Base-by-base conservation (phyloP, 2,113 vertebrate genomes). In the Podilymbus podiceps region DNA sequence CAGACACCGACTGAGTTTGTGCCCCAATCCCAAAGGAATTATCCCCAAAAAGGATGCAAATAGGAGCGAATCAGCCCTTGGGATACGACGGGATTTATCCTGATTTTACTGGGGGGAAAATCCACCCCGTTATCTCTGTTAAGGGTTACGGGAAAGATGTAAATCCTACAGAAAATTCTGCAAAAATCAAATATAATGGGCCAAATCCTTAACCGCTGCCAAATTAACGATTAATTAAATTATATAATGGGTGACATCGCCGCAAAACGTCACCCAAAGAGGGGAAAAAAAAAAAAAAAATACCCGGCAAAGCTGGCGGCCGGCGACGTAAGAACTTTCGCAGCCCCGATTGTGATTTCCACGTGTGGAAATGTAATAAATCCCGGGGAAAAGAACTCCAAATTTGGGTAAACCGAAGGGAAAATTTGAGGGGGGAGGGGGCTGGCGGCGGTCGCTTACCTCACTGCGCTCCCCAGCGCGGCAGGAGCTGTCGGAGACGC, bases 1-100 rank as follows among this genome's bases (percentile, higher is more conserved):
- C 1, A 1, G 28, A 16, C 16, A 5, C 16, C 0, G 2, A 24
- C 2, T 2, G 11, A 46, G 15, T 33, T 83, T 38, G 2, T 17
- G 25, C 24, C n/a, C 50, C 18, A 3, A 4, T 35, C 25, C 56
- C 0, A 1, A 56, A 38, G 58, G 72, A 64, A 33, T 90, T 90
- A 42, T 4, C 31, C 25, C 42, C 11, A 15, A 55, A 60, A 42
- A 3, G 6, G 35, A 38, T 12, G 20, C 2, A 14, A 42, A 22
- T 1, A 33, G 30, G 71, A 83, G 8, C 21, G 56, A n/a, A 35
- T 15, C 46, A 38, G 13, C 46, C 52, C 18, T 15, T 18, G 33
- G 27, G 38, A 4, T 33, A 13, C 25, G 8, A 6, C 0, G 2
- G 53, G 28, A 31, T 46, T 53, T n/a, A 24, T n/a, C 40, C 33